Evolutionary conservation across 64 coral and sea anemone genomes (phyloP), one percentile per base, ranked within the genome.

Genomic region (Actinia equina): DNA sequence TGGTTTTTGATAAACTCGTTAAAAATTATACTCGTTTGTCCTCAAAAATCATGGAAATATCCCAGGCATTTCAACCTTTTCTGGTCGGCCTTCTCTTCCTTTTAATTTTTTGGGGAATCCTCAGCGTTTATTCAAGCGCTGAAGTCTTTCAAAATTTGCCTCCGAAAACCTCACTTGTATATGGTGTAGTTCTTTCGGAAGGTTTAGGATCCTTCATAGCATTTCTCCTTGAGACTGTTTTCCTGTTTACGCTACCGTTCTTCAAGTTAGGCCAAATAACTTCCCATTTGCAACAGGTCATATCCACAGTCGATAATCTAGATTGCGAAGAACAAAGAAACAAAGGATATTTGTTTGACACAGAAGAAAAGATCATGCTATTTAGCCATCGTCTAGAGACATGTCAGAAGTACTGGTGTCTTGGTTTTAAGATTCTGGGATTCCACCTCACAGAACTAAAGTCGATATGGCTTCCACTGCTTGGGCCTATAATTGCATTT

Each of bases 61-160:
- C 85, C 3, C 85, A 20, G 52, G 85, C 84, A 55, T 94, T 94
- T 43, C 92, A 94, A 49, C 78, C 84, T 26, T 94, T 82, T 53
- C 18, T 94, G 19, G 55, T 85, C 0, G 92, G 88, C 8, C 88
- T 94, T 46, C 54, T 94, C 0, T 79, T 90, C 12, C 79, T 94
- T 30, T 37, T 94, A 53, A 86, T 90, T 2, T 19, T 94, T 0
- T 94, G 84, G 92, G 92, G 92, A 62, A 87, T 85, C n/a, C 80
- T 94, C 17, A 90, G 92, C 7, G 92, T 87, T 19, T 94, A 94
- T 58, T 94, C 88, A 1, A 87, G 77, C 22, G 92, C 88, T 58
- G 92, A 94, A 22, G 83, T 94, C 77, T 86, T 94, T 17, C 60
- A 87, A 44, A 79, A 43, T 41, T 17, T 94, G 15, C 88, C 88